A percentile compares a stretch with the other conserved stretches of the same genome.
phyloP scores from a whole-genome alignment of 2,888 invertebrate species.

The Cryptus viduatorius region DNA sequence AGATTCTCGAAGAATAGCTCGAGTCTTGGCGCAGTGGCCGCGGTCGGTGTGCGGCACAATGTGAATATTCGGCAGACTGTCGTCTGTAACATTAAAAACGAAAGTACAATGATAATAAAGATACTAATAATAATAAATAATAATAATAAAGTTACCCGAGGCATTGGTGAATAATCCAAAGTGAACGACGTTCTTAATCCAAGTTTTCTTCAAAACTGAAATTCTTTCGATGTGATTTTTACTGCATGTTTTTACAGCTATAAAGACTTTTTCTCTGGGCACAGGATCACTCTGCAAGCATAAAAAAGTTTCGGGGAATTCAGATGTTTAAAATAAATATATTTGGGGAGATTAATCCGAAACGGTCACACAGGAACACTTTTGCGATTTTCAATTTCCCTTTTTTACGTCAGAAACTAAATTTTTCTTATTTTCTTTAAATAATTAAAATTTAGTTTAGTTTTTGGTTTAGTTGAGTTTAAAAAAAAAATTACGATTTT shows the following conservation, averaged over 20 bases:
- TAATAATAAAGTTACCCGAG: constrained; percentile 88
- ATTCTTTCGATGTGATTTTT: constrained; percentile 93
- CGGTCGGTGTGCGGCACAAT: constrained; percentile 92
- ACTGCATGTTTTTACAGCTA: constrained; percentile 96
- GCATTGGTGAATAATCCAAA: constrained; percentile 94
- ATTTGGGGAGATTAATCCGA: background rate
- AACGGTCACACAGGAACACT: background rate
- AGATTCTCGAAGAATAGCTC: constrained; percentile 90
- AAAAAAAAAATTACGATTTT: too few relatives aligned
- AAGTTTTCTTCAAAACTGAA: constrained; percentile 92
- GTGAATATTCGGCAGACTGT: constrained; percentile 76
- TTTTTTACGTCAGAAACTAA: too few relatives aligned
- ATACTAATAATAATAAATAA: background rate
- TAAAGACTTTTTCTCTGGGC: constrained; percentile 88
- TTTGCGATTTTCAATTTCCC: too few relatives aligned
- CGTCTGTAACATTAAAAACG: constrained; percentile 73
- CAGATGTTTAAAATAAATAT: background rate
- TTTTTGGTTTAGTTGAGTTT: too few relatives aligned
- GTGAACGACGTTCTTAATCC: constrained; percentile 91
- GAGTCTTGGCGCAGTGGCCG: constrained; percentile 96
- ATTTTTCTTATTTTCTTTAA: too few relatives aligned
- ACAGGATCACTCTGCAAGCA: constrained; percentile 87
- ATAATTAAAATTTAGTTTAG: too few relatives aligned
- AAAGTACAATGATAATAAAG: constrained; percentile 7
- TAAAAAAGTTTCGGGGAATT: background rate